A percentile compares a stretch with the other conserved stretches of the same genome.
These are phyloP conservation scores for Chromis chromis DNA, from an alignment of 2,797 vertebrate species.

Conservation along the genomic window DNA sequence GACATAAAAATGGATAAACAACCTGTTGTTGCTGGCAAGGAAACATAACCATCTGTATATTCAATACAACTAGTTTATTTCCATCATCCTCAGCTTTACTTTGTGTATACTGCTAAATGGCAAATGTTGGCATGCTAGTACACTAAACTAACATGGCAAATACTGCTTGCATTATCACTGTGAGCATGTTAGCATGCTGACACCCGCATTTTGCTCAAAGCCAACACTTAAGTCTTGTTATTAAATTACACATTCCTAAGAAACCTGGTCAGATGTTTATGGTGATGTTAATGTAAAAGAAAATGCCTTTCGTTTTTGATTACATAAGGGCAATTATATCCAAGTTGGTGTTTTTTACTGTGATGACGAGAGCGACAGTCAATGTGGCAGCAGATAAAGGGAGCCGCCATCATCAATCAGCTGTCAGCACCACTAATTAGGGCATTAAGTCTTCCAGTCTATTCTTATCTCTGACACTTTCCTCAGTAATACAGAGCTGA, in stretches of 20 bases:
- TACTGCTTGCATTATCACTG: background rate
- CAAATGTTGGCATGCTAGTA: background rate
- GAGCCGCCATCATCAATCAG: constrained; percentile 46
- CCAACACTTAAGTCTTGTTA: background rate
- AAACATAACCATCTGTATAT: no score
- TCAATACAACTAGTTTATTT: background rate
- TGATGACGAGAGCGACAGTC: constrained; percentile 35
- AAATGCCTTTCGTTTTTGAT: background rate
- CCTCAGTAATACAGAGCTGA: constrained; percentile 40
- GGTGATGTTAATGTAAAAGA: background rate
- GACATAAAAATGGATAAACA: no score
- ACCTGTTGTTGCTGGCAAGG: no score
- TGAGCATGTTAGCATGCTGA: constrained; percentile 4
- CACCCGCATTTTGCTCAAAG: constrained; percentile 1
- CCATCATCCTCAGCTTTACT: background rate
- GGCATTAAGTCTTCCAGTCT: constrained; percentile 56
- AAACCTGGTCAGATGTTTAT: constrained; percentile 1
- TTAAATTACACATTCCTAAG: background rate
- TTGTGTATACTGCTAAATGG: constrained; percentile 10
- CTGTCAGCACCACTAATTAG: constrained; percentile 67
- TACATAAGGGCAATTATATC: constrained; percentile 22
- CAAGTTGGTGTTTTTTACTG: constrained; percentile 11
- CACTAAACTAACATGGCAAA: background rate
- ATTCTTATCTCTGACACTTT: constrained; percentile 60
- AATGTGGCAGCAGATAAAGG: constrained; percentile 35